phyloP scores from a whole-genome alignment of 2,113 vertebrate species.

The Tricholaema leucomelas region DNA sequence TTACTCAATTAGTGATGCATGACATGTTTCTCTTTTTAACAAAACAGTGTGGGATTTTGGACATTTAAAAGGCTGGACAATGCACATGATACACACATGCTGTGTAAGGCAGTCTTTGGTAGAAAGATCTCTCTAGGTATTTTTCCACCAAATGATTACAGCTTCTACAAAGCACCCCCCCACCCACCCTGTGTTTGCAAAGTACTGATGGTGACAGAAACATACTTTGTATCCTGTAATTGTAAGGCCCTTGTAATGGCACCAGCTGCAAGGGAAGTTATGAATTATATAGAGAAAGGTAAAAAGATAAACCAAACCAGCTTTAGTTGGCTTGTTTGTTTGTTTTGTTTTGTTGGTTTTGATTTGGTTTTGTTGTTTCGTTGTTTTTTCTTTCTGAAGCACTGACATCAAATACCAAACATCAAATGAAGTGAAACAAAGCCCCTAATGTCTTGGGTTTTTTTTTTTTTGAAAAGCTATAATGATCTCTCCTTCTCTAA shows the following conservation, averaged over 20 bases:
- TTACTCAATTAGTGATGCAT: slow-evolving; percentile 38
- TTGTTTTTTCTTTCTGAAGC: not conserved
- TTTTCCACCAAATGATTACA: not conserved
- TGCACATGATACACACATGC: not conserved
- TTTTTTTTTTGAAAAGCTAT: not conserved
- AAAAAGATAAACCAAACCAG: not conserved
- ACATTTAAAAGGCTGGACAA: slow-evolving; percentile 20
- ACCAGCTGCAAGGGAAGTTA: not conserved
- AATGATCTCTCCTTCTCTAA: not conserved
- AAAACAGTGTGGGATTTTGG: not conserved
- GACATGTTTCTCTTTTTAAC: slow-evolving; percentile 21
- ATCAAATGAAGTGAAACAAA: slow-evolving; percentile 30
- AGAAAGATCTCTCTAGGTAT: not conserved
- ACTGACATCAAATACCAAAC: slow-evolving; percentile 9
- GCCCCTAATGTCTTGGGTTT: not conserved
- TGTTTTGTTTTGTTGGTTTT: too few species aligned
- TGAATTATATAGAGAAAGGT: not conserved
- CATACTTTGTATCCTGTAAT: not conserved
- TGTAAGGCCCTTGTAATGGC: not conserved
- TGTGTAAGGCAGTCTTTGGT: not conserved
- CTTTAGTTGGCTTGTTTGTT: not conserved
- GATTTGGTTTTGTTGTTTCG: too few species aligned
- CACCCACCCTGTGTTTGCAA: not conserved
- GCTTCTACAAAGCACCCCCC: not conserved
- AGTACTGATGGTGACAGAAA: not conserved